A percentile compares a stretch with the other conserved stretches of the same genome.
These are phyloP conservation scores for Congeria kusceri DNA, from an alignment of 2,888 invertebrate species.

Conservation along the genomic window DNA sequence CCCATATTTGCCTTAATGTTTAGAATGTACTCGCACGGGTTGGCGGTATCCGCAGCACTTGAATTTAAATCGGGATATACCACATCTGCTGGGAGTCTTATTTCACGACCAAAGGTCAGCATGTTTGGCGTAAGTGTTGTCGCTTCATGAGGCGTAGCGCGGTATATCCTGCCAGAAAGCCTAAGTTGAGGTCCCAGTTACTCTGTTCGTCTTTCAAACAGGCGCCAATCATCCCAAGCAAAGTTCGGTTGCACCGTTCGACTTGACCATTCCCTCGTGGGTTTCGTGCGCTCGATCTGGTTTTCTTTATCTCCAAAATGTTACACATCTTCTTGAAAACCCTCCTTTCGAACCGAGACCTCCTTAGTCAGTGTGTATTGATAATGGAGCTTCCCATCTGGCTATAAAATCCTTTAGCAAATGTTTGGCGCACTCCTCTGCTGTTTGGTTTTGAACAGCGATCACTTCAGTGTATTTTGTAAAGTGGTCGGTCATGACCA, in stretches of 20 bases:
- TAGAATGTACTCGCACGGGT: not conserved
- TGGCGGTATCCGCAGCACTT: not conserved
- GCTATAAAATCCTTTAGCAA: slow-evolving; percentile 26
- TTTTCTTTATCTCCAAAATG: slow-evolving; percentile 38
- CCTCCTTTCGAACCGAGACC: slow-evolving; percentile 31
- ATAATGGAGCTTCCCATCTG: slow-evolving; percentile 23
- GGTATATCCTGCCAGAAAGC: slow-evolving; percentile 51
- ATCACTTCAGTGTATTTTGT: slow-evolving; percentile 11
- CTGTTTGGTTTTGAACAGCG: slow-evolving; percentile 26
- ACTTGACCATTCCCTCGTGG: slow-evolving; percentile 47
- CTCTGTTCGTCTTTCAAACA: slow-evolving; percentile 34
- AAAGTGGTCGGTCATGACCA: slow-evolving; percentile 17
- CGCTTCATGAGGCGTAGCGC: slow-evolving; percentile 40
- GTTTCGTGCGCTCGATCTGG: slow-evolving; percentile 37
- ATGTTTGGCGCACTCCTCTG: slow-evolving; percentile 24
- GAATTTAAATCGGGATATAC: not conserved
- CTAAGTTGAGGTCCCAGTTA: slow-evolving; percentile 31
- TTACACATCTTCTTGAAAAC: slow-evolving; percentile 26
- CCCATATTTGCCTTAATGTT: slow-evolving; percentile 4
- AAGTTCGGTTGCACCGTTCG: slow-evolving; percentile 44
- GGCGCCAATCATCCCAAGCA: slow-evolving; percentile 41
- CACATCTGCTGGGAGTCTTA: slow-evolving; percentile 44
- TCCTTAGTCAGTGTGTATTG: slow-evolving; percentile 27
- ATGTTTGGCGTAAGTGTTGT: slow-evolving; percentile 48
- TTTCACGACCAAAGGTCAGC: slow-evolving; percentile 55